Base-by-base conservation (phyloP, 2,797 vertebrate genomes). In the Prunella strophiata region DNA sequence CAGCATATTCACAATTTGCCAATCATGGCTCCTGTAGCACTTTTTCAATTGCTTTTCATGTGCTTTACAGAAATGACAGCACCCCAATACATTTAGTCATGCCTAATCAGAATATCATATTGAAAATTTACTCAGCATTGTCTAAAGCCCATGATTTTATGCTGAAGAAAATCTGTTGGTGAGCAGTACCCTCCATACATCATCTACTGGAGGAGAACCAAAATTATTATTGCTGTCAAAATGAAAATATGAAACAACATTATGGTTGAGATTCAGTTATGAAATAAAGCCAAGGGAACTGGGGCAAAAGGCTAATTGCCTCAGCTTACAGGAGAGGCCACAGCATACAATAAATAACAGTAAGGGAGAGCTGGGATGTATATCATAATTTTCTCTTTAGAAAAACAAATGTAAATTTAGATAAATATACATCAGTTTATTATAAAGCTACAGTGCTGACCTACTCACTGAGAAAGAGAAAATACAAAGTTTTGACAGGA, bases 1-100 rank as follows among this genome's bases (percentile, higher is more conserved):
- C 89, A 96, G 80, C 92, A 95, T 93, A 96, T 96, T 94, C 89
- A 96, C 93, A 93, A 94, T 92, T 96, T 95, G 58, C 85, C 85
- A 96, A 86, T 97, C 92, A 93, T 45, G 45, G 55, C 61, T 94
- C 62, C 87, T 89, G 12, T 85, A 89, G 89, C 18, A 79, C 84
- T 93, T 87, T 52, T 94, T 54, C 25, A 59, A 32, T 23, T 66
- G 51, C 88, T 79, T 91, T 97, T 96, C 45, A 85, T 55, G 51
- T 43, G 91, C 59, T 85, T 94, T 66, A 51, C 32, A 96, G 87
- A 93, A 78, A 78, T 74, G 47, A 62, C 26, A 88, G 73, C 74
- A 29, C 71, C 68, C 70, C 83, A 55, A 79, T 83, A 90, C 42
- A 70, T 74, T 84, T 63, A 74, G 58, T 85, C 57, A 38, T 15